Base-by-base conservation (phyloP, 2,888 invertebrate genomes). In the Oxytorus armatus region DNA sequence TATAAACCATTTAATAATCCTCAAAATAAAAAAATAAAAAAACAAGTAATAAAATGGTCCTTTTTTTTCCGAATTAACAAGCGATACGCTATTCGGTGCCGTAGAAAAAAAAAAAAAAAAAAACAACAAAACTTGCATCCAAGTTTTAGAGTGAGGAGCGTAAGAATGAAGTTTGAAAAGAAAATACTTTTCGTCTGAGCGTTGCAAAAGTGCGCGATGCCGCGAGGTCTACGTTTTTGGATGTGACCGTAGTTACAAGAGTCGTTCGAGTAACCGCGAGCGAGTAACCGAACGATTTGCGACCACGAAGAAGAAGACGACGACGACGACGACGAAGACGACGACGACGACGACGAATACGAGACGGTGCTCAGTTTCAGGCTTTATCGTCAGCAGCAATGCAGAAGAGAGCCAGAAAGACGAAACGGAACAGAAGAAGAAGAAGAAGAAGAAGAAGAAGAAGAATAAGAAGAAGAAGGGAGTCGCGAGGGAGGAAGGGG, bases 151-250 rank as follows among this genome's bases (percentile, higher is more conserved):
- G n/a, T n/a, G n/a, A n/a, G n/a, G n/a, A n/a, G n/a, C n/a, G n/a
- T n/a, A n/a, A n/a, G n/a, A n/a, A n/a, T n/a, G n/a, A n/a, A n/a
- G n/a, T n/a, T n/a, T n/a, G 29, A 5, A 29, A 29, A 29, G 5
- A 29, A 29, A 29, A 29, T 29, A 29, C 5, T 23, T 29, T 29
- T 55, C 53, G 53, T 55, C 25, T 33, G 44, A 59, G 39, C 33
- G 51, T 25, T 18, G 23, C 11, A n/a, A n/a, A n/a, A n/a, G n/a
- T 33, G 44, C 53, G 39, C 33, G 51, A 39, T 18, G 23, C 11
- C 14, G 57, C 16, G 69, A 77, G 87, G 85, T 85, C 85, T 85
- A 88, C 88, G 87, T 88, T 88, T 89, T 88, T 85, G 88, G 87
- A 86, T 84, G 85, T 84, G 88, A 81, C 78, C 84, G 85, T 88